A percentile compares a stretch with the other conserved stretches of the same genome.
phyloP scores from a whole-genome alignment of 2,113 vertebrate species.

The Malaclemys terrapin region DNA sequence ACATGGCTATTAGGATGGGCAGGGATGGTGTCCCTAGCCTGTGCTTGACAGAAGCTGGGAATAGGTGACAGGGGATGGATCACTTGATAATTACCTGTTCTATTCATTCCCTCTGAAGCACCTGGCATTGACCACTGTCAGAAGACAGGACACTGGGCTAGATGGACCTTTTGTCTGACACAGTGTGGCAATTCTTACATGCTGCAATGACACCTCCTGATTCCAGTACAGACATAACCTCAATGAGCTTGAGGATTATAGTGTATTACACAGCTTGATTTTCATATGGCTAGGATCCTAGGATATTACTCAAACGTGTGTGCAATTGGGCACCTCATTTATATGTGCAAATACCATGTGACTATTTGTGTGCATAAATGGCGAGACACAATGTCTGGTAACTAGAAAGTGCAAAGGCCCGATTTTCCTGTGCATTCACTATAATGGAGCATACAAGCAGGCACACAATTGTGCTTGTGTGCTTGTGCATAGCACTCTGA shows the following conservation, averaged over 20 bases:
- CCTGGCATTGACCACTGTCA: too few species aligned
- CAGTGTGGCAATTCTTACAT: neutral
- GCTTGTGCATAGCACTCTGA: neutral
- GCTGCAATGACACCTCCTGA: neutral
- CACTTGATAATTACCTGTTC: too few species aligned
- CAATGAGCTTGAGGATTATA: neutral
- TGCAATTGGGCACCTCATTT: neutral
- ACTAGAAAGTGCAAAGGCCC: neutral
- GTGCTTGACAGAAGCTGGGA: too few species aligned
- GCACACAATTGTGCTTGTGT: neutral
- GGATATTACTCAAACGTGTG: neutral
- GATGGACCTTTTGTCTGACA: too few species aligned
- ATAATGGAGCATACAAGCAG: neutral
- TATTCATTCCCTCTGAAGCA: too few species aligned
- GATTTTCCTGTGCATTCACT: neutral
- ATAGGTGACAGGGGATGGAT: too few species aligned
- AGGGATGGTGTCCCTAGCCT: too few species aligned
- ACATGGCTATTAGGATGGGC: neutral
- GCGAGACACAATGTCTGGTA: neutral
- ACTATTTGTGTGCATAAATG: neutral
- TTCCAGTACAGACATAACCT: neutral
- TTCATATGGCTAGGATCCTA: slow-evolving; percentile 50
- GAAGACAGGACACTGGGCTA: too few species aligned
- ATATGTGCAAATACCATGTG: neutral
- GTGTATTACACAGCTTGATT: slow-evolving; percentile 34